Evolutionary conservation across 2,888 invertebrate species (phyloP).

Genomic region (Lacanobia wlatinum): DNA sequence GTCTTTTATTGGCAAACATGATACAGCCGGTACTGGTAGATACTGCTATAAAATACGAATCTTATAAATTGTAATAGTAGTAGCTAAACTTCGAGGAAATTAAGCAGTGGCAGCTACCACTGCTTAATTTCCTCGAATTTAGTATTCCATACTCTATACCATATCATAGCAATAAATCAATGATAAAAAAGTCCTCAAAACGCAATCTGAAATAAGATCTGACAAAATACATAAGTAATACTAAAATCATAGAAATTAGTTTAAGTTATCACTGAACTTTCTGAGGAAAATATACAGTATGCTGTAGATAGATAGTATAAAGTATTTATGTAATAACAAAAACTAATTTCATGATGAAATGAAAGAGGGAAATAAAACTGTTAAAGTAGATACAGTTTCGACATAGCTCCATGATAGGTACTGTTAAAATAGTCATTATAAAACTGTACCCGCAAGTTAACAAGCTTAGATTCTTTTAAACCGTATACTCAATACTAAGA

Average conservation of each 20-base stretch:
- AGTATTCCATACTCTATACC: background rate
- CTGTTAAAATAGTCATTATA: slow-evolving; percentile 16
- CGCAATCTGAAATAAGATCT: background rate
- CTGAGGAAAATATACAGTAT: background rate
- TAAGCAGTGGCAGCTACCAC: background rate
- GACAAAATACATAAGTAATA: background rate
- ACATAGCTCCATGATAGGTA: background rate
- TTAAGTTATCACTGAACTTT: background rate
- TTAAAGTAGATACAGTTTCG: slow-evolving; percentile 6
- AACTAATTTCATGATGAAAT: background rate
- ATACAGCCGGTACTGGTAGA: background rate
- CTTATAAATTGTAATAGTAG: background rate
- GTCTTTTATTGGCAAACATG: slow-evolving; percentile 22
- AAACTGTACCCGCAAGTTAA: slow-evolving; percentile 16
- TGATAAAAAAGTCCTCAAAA: background rate
- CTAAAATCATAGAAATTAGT: background rate
- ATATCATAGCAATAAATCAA: background rate
- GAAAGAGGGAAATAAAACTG: slow-evolving; percentile 6
- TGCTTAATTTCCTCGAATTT: no score
- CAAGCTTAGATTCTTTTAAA: slow-evolving; percentile 3
- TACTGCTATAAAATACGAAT: background rate
- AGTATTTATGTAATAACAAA: background rate
- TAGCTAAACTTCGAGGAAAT: background rate
- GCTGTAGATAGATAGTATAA: background rate
- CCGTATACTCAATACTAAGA: background rate